Evolutionary conservation across 53 echinoderm and acorn worm species (phyloP).

Genomic region (Apostichopus leukothele): DNA sequence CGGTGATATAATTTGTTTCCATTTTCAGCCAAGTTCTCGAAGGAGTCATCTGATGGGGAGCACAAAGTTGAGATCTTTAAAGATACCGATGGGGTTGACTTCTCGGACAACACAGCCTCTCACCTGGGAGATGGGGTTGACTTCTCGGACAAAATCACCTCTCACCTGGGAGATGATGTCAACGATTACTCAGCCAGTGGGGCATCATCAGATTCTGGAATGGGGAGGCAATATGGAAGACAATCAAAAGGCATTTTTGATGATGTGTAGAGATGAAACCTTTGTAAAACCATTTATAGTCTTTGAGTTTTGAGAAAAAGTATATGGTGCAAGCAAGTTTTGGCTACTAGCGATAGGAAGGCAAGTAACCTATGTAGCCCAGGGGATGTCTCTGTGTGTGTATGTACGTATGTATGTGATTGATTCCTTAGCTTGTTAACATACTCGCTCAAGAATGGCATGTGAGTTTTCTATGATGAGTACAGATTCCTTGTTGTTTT

Average conservation of each 20-base stretch:
- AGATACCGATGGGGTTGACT: conserved; percentile 87
- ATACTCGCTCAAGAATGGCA: no score
- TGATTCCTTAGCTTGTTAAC: no score
- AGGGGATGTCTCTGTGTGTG: no score
- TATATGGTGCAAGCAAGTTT: no score
- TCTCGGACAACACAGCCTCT: conserved; percentile 79
- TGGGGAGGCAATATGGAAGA: conserved; percentile 38
- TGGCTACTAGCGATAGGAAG: no score
- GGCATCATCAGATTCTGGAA: conserved; percentile 38
- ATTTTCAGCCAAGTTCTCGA: conserved; percentile 81
- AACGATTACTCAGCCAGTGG: conserved; percentile 46
- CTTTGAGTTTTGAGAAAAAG: no score
- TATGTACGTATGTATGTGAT: no score
- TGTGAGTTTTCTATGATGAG: no score
- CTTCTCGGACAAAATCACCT: conserved; percentile 47
- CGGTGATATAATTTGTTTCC: no score
- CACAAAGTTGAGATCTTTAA: conserved; percentile 79
- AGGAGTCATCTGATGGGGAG: conserved; percentile 66
- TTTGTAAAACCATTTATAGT: no score
- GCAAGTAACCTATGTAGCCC: no score
- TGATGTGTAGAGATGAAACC: conserved; percentile 61
- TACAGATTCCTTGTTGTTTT: no score
- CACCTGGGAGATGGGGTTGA: conserved; percentile 65
- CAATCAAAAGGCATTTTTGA: conserved; percentile 89
- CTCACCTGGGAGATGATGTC: conserved; percentile 69